Evolutionary conservation across 2,888 invertebrate species (phyloP).

Genomic region (Saturnia japonica): DNA sequence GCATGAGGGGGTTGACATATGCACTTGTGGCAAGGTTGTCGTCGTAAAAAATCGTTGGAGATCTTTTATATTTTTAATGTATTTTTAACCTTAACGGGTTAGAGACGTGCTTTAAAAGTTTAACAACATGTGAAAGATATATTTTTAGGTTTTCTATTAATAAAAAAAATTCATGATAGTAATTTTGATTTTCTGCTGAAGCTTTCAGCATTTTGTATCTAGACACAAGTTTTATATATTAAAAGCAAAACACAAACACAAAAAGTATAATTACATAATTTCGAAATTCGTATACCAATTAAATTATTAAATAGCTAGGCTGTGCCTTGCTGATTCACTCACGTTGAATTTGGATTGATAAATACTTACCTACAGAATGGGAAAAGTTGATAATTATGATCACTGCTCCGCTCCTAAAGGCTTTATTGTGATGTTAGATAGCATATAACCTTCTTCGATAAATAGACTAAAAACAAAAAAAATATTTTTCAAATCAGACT

Average conservation of each 20-base stretch:
- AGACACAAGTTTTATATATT: neutral
- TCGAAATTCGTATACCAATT: neutral
- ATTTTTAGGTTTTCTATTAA: neutral
- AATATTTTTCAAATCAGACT: no score
- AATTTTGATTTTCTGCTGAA: neutral
- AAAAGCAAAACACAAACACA: neutral
- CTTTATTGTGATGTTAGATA: no score
- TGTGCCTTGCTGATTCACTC: no score
- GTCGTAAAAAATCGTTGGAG: conserved; percentile 23
- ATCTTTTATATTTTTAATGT: conserved; percentile 4
- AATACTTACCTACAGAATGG: no score
- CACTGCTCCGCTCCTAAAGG: no score
- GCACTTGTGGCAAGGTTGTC: conserved; percentile 52
- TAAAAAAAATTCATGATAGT: neutral
- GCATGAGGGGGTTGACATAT: conserved; percentile 64
- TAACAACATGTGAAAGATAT: neutral
- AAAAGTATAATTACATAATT: neutral
- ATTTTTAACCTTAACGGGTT: conserved; percentile 18
- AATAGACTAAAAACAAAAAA: no score
- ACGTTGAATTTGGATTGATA: no score
- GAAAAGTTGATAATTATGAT: no score
- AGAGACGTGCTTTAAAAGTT: conserved; percentile 6
- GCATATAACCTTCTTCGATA: no score
- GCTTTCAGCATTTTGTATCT: neutral
- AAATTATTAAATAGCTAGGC: no score